Conservation (phyloP, 2,113 vertebrate species). For the Thryonomys swinderianus region DNA sequence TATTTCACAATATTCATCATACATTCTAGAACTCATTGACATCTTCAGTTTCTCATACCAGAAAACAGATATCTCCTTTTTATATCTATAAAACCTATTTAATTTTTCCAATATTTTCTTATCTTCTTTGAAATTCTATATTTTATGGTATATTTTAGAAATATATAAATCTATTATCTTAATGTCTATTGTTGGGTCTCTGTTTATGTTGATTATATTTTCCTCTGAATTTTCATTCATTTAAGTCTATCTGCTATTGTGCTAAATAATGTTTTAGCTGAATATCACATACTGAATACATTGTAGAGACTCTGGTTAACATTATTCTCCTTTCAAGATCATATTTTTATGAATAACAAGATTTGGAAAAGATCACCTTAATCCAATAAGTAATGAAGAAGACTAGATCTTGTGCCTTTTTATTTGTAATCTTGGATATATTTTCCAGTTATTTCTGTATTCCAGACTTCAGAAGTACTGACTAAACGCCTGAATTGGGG, state of each 20-base stretch:
- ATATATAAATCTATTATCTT: neutral
- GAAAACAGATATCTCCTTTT: no score
- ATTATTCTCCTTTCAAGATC: neutral
- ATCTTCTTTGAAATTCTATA: conserved; percentile 23
- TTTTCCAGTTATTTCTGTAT: neutral
- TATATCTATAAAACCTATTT: neutral
- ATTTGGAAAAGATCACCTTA: neutral
- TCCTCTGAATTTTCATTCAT: neutral
- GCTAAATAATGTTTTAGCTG: neutral
- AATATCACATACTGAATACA: neutral
- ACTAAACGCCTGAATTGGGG: neutral
- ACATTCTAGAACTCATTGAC: no score
- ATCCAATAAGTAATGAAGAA: neutral
- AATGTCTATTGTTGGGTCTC: neutral
- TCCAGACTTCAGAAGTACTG: neutral
- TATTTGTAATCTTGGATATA: neutral
- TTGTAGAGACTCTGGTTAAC: neutral
- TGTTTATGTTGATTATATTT: neutral
- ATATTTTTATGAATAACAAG: neutral
- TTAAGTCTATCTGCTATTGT: neutral
- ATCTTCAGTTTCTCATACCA: no score
- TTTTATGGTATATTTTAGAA: neutral
- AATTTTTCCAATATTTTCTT: neutral
- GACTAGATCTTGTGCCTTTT: neutral
- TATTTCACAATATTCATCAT: no score